phyloP scores from a whole-genome alignment of 2,797 vertebrate genomes.

The Pseudochirops corinnae region DNA sequence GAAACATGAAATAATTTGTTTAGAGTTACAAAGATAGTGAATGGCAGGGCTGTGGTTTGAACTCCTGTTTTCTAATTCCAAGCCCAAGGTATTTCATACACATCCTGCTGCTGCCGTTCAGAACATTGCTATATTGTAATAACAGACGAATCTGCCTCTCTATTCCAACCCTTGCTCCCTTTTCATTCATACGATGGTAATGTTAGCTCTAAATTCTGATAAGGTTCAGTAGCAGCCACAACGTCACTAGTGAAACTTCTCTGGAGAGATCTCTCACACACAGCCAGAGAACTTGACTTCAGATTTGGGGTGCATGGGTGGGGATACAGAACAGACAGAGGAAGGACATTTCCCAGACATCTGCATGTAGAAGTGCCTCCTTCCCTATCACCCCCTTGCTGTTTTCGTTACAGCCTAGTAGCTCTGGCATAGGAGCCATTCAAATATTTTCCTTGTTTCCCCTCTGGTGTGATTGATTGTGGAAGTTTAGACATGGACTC shows the following conservation, averaged over 20 bases:
- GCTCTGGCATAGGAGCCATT: not conserved
- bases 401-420: slow-evolving; percentile 37
- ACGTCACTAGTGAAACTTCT: not conserved
- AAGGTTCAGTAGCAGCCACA: not conserved
- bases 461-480: slow-evolving; percentile 58
- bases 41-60: not conserved
- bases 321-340: slow-evolving; percentile 15
- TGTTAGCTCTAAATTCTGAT: not conserved
- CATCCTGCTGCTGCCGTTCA: not conserved
- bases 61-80: not conserved
- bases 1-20: not conserved
- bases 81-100: slow-evolving; percentile 51
- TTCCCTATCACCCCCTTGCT: not conserved
- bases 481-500: not conserved
- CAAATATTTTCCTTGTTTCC: slow-evolving; percentile 63
- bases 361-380: not conserved
- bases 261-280: not conserved
- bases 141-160: slow-evolving; percentile 6
- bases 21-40: not conserved
- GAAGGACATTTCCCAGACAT: slow-evolving; percentile 31
- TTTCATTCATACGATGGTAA: not conserved
- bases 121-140: slow-evolving; percentile 15
- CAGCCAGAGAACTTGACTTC: not conserved
- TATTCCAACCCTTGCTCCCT: not conserved
- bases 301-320: not conserved